Percentiles rank a stretch among this genome's conserved stretches.
These are phyloP conservation scores for Chlorops oryzae DNA, from an alignment of 1,140 invertebrate genomes.

Conservation along the genomic window DNA sequence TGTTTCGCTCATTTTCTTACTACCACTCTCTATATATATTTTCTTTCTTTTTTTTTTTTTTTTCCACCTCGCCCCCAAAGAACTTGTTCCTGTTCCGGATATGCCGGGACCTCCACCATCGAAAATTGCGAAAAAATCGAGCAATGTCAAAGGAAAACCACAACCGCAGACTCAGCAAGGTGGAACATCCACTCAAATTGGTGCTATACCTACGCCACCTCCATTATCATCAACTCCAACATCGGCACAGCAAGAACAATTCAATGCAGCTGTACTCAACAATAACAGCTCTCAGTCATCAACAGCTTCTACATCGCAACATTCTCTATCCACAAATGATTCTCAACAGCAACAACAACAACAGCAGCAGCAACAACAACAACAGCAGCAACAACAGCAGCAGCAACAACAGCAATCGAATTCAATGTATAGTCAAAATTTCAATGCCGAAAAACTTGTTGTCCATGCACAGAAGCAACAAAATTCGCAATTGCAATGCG, in stretches of 20 bases:
- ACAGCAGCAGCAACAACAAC: slow-evolving; percentile 20
- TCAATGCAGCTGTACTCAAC: slow-evolving; percentile 41
- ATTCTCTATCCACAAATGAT: slow-evolving; percentile 42
- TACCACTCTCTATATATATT: too few species aligned
- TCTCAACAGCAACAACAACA: slow-evolving; percentile 41
- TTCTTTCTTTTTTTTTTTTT: neutral
- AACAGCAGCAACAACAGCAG: slow-evolving; percentile 17
- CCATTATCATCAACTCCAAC: slow-evolving; percentile 40
- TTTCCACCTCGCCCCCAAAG: too few species aligned
- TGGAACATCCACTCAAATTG: slow-evolving; percentile 17
- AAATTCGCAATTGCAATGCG: slow-evolving; percentile 21
- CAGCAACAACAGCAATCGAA: slow-evolving; percentile 20
- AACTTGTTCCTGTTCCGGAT: slow-evolving; percentile 33
- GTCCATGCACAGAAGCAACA: slow-evolving; percentile 21
- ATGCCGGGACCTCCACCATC: slow-evolving; percentile 44
- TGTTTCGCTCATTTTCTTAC: too few species aligned
- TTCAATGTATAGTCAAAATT: slow-evolving; percentile 45
- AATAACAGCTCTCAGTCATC: slow-evolving; percentile 44
- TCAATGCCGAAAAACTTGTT: slow-evolving; percentile 38
- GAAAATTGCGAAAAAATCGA: slow-evolving; percentile 38
- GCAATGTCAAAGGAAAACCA: slow-evolving; percentile 35
- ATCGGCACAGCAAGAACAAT: slow-evolving; percentile 38
- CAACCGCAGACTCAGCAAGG: slow-evolving; percentile 18
- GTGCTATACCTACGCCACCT: slow-evolving; percentile 36
- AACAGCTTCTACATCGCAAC: slow-evolving; percentile 39